Base-by-base conservation (phyloP, 1,140 invertebrate genomes). In the Belonocnema kinseyi region DNA sequence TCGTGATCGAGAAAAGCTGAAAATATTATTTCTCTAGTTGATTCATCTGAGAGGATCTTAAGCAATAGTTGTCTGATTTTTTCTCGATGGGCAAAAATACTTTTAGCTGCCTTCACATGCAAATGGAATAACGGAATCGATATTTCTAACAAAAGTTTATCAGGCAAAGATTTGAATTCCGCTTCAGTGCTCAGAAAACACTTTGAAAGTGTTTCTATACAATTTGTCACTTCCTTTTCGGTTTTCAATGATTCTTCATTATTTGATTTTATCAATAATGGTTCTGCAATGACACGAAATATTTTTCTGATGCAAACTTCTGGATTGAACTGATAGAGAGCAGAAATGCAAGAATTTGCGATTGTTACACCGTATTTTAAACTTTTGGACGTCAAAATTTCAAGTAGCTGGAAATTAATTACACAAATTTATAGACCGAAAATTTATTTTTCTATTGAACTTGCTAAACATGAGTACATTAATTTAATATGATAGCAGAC, bases 351-450 rank as follows among this genome's bases (percentile, higher is more conserved):
- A 21, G 87, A 87, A 21, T 90, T 91, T 52, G 92, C 92, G 78
- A 94, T 92, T 51, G 86, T 82, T 52, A 91, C 79, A 50, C 90
- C 90, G 80, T 93, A 87, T 51, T 86, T 88, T 77, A 92, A 90
- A 61, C 90, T 90, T 80, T 82, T 86, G 16, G 89, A 80, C 26
- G 82, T 77, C 17, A 93, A 83, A 76, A 94, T 88, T 53, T 91
- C 85, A n/a, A 89, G 83, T 14, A 94, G 75, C 87, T 94, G 92
- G 75, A 83, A 78, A 88, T 92, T 77, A 92, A 93, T 81, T 92
- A 93, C 17, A 10, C 86, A 0, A 50, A 88, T 78, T 83, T 86
- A 70, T 75, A 83, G 82, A 77, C 26, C 26, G 76, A 82, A n/a
- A 70, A 46, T 53, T n/a, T 50, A 61, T 40, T 72, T 71, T 33